These are phyloP conservation scores for Patiria pectinifera DNA, from an alignment of 53 echinoderm and acorn worm genomes.

Conservation along the genomic window DNA sequence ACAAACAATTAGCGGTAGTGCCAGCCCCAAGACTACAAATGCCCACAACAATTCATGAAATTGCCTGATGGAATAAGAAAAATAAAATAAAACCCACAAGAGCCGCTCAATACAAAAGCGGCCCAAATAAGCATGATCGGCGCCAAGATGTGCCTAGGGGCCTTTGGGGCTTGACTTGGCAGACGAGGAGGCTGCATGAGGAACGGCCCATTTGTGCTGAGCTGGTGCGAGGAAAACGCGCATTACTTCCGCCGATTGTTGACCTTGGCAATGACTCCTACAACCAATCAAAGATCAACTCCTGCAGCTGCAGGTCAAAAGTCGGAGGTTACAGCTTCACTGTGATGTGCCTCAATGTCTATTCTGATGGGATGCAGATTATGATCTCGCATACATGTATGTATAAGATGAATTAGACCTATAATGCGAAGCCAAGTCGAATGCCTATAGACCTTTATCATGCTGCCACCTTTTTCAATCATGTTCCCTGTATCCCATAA, in stretches of 20 bases:
- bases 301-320: not conserved
- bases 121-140: not conserved
- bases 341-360: too few species aligned
- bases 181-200: not conserved
- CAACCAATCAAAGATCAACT: not conserved
- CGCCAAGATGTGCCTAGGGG: not conserved
- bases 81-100: not conserved
- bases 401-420: too few species aligned
- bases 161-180: not conserved
- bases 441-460: too few species aligned
- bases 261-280: slow-evolving; percentile 24
- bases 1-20: not conserved
- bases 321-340: not conserved
- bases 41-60: not conserved
- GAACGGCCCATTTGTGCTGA: slow-evolving; percentile 6
- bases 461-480: too few species aligned
- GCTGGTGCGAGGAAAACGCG: not conserved
- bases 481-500: too few species aligned
- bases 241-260: slow-evolving; percentile 11
- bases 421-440: too few species aligned
- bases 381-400: too few species aligned
- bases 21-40: not conserved
- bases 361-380: too few species aligned
- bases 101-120: slow-evolving; percentile 10
- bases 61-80: not conserved